Percentiles rank a stretch among this genome's conserved stretches.
Evolutionary conservation across 2,113 vertebrate genomes (phyloP).

Genomic region (Dipodomys spectabilis): DNA sequence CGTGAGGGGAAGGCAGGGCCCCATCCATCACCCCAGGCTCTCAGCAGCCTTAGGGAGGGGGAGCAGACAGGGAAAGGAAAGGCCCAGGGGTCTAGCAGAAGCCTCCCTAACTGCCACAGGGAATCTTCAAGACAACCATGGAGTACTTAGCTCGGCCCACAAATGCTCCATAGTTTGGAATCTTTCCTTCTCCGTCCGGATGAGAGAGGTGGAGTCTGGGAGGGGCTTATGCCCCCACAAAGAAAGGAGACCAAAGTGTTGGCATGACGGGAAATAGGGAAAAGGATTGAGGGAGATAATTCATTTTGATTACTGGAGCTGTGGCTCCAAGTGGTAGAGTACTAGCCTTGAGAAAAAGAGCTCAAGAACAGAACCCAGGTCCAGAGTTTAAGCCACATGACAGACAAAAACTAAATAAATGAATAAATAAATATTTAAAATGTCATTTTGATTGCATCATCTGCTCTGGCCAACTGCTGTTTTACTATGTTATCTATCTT

Average conservation of each 20-base stretch:
- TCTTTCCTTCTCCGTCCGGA: conserved; percentile 37
- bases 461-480: not conserved
- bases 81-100: not conserved
- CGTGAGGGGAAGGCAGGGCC: conserved; percentile 72
- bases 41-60: conserved; percentile 64
- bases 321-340: too few relatives aligned
- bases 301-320: not conserved
- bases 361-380: too few relatives aligned
- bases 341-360: too few relatives aligned
- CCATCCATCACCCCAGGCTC: conserved; percentile 77
- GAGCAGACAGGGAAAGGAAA: not conserved
- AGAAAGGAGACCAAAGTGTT: conserved; percentile 35
- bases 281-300: not conserved
- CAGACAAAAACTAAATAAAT: too few relatives aligned
- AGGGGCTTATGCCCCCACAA: not conserved
- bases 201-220: not conserved
- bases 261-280: not conserved
- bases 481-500: not conserved
- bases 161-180: not conserved
- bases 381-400: too few relatives aligned
- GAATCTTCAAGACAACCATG: conserved; percentile 34
- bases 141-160: not conserved
- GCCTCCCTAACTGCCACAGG: conserved; percentile 43
- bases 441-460: not conserved
- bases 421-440: too few relatives aligned